These are phyloP conservation scores for Drymonia ruficornis DNA, from an alignment of 2,888 invertebrate genomes.

Conservation along the genomic window DNA sequence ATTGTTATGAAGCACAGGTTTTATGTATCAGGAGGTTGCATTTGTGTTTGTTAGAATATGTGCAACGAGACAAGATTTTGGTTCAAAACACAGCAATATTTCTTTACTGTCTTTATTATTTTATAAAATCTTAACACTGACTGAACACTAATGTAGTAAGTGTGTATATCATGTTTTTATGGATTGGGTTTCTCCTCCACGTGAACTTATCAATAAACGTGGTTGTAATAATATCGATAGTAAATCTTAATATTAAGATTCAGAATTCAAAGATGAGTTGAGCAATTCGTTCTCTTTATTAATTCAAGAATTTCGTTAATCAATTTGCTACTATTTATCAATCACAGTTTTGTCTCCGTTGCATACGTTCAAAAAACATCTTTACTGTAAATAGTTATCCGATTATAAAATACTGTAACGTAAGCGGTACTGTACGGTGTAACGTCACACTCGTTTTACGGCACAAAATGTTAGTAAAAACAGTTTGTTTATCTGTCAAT, in stretches of 20 bases:
- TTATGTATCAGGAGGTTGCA: conserved; percentile 80
- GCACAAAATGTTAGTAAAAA: conserved; percentile 81
- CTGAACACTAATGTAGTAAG: too few relatives aligned
- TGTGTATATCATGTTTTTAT: too few relatives aligned
- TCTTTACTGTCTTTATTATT: too few relatives aligned
- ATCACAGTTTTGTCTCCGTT: conserved; percentile 13
- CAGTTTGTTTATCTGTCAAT: conserved; percentile 81
- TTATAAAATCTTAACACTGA: too few relatives aligned
- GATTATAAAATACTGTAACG: conserved; percentile 58
- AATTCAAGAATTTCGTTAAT: neutral
- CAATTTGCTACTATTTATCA: too few relatives aligned
- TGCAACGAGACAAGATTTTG: conserved; percentile 15
- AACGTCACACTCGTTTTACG: conserved; percentile 82
- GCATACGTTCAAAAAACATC: conserved; percentile 20
- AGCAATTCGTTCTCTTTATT: too few relatives aligned
- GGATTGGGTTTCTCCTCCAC: too few relatives aligned
- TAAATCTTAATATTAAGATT: too few relatives aligned
- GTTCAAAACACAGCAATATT: too few relatives aligned
- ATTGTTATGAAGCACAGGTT: conserved; percentile 84
- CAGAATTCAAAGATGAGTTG: too few relatives aligned
- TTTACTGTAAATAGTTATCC: conserved; percentile 80
- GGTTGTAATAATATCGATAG: too few relatives aligned
- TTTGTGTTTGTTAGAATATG: conserved; percentile 48
- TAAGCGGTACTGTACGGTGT: conserved; percentile 78
- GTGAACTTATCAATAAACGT: neutral